Evolutionary conservation across 2,113 vertebrate genomes (phyloP), one percentile per base, ranked within the genome.

Genomic region (Coregonus clupeaformis): DNA sequence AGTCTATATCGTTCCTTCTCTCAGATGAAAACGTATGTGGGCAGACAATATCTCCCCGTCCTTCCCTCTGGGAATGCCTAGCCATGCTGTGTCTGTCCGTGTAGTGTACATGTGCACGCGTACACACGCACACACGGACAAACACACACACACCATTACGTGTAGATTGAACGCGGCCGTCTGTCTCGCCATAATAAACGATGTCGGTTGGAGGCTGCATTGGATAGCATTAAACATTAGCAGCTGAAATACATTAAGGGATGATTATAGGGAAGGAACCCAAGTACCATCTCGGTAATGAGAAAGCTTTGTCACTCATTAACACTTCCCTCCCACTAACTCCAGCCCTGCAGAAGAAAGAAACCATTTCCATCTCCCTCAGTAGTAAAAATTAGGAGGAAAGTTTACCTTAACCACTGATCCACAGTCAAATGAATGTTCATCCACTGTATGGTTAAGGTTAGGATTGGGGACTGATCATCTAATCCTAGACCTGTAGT

Each of bases 221-320:
- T 90, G 80, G 82, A 52, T 52, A 18, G 16, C 49, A 52, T 52
- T 52, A 85, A 84, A 79, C 86, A 90, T 89, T 90, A 91, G 79
- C 78, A 80, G 80, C 79, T 83, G 79, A 83, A 90, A 88, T 72
- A 78, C 90, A 91, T 91, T 90, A 91, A 52, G 73, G 72, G 85
- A 75, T 93, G 91, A 92, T 92, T 91, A 91, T 84, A 81, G 73
- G 66, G 76, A 84, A 78, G 79, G 42, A 73, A 73, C 75, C 82
- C 73, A 75, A 86, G 87, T 80, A 85, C 80, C 86, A 85, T 90
- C 75, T 75, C 80, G 79, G 85, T 91, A 91, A 92, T 92, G 91
- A 89, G 83, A 91, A 84, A 69, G 76, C 85, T 91, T 91, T 90
- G 88, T 91, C 84, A 89, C 85, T 91, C 87, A 87, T 92, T 93